Evolutionary conservation across 1,140 invertebrate species (phyloP).

Genomic region (Tachypleus tridentatus): DNA sequence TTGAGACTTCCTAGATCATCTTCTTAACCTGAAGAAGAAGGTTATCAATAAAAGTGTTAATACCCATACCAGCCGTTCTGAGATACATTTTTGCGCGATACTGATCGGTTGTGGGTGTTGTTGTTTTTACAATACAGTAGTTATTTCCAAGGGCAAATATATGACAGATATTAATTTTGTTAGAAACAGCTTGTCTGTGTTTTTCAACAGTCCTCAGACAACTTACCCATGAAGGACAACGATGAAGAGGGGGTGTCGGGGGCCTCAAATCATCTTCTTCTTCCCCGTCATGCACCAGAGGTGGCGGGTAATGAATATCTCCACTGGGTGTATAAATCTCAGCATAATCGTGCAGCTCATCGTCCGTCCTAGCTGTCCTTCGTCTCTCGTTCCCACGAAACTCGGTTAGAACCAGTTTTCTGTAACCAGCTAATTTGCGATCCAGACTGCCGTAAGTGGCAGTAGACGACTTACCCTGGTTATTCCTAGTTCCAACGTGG

Average conservation of each 20-base stretch:
- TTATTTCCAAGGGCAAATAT: too few relatives aligned
- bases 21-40: too few relatives aligned
- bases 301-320: conserved; percentile 48
- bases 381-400: conserved; percentile 10
- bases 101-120: too few relatives aligned
- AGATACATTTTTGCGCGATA: too few relatives aligned
- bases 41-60: too few relatives aligned
- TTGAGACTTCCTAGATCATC: too few relatives aligned
- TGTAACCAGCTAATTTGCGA: conserved; percentile 17
- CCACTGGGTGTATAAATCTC: conserved; percentile 87
- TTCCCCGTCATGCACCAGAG: conserved; percentile 32
- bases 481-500: neutral
- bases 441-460: conserved; percentile 22
- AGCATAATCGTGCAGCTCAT: conserved; percentile 75
- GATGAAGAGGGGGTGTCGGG: conserved; percentile 76
- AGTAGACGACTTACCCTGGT: neutral
- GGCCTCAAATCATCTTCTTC: conserved; percentile 35
- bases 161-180: too few relatives aligned
- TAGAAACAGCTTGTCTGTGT: too few relatives aligned
- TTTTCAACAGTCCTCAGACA: neutral
- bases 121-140: too few relatives aligned
- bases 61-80: too few relatives aligned
- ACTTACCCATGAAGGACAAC: conserved; percentile 32
- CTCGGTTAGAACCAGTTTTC: conserved; percentile 19
- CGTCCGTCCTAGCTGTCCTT: conserved; percentile 17